Base-by-base conservation (phyloP, 2,888 invertebrate genomes). In the Leucophora obtusa region DNA sequence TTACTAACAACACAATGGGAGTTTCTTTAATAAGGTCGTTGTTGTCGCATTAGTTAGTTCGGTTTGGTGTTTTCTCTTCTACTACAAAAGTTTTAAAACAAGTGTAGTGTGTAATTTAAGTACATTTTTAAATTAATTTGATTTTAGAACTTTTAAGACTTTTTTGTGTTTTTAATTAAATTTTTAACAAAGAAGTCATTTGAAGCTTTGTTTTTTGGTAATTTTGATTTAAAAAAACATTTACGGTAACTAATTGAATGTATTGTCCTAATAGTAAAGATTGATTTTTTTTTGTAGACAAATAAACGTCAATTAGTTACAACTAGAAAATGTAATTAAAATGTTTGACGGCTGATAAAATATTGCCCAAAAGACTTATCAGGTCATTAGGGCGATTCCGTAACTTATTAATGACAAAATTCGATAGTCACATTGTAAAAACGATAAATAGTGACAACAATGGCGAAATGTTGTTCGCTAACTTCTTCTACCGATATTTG, bases 111-210 rank as follows among this genome's bases (percentile, higher is more conserved):
- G 68, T 47, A 69, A 33, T 59, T 70, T 33, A 35, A 51, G 38
- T 53, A 53, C 10, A 14, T 38, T 11, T 71, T 62, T 14, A 43
- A 71, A 60, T 62, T 53, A 59, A 33, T 69, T 70, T 35, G 5
- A 6, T 24, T 53, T 71, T 60, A 50, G 15, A 71, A 47, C 56
- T 69, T 51, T 70, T 15, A 24, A 33, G 59, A 53, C 38, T 24
- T 17, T 24, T 11, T 43, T 24, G 17, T 54, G 33, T 38, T 35
- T 71, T 62, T 62, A 71, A 71, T 71, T 54, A 71, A 71, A 71
- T 43, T 15, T 62, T 10, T 33, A 51, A 51, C 17, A 17, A 24
- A 63, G 14, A 50, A 47, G 17, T n/a, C 0, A 15, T 56, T 9
- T 56, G n/a, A 8, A n/a, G n/a, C 4, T 47, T 38, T 38, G 10